Percentiles rank a stretch among this genome's conserved stretches.
These are phyloP conservation scores for Drosophila diplacantha DNA, from an alignment of 2,888 invertebrate genomes.

Conservation along the genomic window DNA sequence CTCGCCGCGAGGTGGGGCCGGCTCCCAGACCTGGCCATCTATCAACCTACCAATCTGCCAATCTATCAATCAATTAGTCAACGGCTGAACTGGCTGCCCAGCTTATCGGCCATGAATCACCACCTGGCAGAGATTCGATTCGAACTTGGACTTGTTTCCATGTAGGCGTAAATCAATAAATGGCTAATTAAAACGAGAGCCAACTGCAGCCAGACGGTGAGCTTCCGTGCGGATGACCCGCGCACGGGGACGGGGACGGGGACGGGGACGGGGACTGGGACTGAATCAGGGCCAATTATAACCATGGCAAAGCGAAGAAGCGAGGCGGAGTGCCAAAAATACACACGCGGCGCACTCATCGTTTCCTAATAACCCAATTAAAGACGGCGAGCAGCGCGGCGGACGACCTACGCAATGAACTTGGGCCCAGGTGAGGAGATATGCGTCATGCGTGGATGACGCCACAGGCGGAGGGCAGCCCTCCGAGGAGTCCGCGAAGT, in stretches of 20 bases:
- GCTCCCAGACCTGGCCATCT: conserved; percentile 4
- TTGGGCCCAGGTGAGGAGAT: conserved; percentile 3
- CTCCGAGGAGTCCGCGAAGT: not conserved
- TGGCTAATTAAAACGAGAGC: conserved; percentile 30
- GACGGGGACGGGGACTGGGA: not conserved
- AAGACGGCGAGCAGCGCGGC: conserved; percentile 22
- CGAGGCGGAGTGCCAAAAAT: conserved; percentile 46
- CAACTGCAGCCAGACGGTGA: conserved; percentile 22
- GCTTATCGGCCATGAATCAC: conserved; percentile 53
- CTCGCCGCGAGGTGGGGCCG: not conserved
- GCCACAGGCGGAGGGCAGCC: conserved; percentile 22
- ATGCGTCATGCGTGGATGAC: conserved; percentile 58
- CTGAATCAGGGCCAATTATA: conserved; percentile 57
- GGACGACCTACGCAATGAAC: conserved; percentile 35
- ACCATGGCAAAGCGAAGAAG: conserved; percentile 41
- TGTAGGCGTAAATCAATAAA: conserved; percentile 21
- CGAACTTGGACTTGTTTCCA: conserved; percentile 12
- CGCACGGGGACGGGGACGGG: not conserved
- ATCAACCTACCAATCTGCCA: conserved; percentile 5
- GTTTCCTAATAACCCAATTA: conserved; percentile 71
- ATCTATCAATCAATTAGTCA: conserved; percentile 57
- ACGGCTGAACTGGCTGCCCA: conserved; percentile 10
- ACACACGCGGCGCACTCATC: conserved; percentile 48
- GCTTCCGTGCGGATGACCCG: conserved; percentile 41
- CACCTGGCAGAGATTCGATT: not conserved